Evolutionary conservation across 2,797 vertebrate genomes (phyloP), one percentile per base, ranked within the genome.

Genomic region (Acanthurus leucopareius): DNA sequence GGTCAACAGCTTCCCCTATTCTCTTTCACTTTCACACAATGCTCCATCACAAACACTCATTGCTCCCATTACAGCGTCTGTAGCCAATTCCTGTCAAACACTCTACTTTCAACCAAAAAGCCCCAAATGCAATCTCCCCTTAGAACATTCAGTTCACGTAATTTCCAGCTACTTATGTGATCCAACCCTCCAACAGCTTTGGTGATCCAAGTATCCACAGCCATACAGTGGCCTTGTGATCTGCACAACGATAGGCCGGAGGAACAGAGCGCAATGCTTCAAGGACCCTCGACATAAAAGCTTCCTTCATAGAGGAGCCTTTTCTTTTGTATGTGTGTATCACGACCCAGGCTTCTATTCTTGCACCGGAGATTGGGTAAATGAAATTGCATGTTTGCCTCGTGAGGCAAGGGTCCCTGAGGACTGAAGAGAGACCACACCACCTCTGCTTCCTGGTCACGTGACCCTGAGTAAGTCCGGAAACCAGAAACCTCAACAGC

Each of bases 1-100:
- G 91, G 90, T 92, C 90, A 92, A 89, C 66, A 88, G 92, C 94
- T 95, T 95, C 93, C 89, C 77, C 73, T 89, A 86, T 92, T 91
- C 80, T 88, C 86, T 94, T 89, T 93, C 93, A 94, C 94, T 95
- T 95, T 95, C 94, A 94, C 93, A 93, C 86, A 73, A 72, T 80
- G 85, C 89, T 81, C 81, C 61, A 61, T 79, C 82, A 61, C 42
- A 28, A 65, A 75, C 35, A 79, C 25, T 58, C 72, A 73, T 65
- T n/a, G 76, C 83, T 87, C 67, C 77, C 56, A 74, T 83, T 83
- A 75, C 53, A 53, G 49, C 2, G 35, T 84, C 74, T 83, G 75
- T 60, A 87, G 77, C 75, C 77, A 79, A 86, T 72, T 89, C 53
- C 64, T 65, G 68, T 82, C 63, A 82, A 79, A 86, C 57, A 82